Evolutionary conservation across 2,888 invertebrate genomes (phyloP), one percentile per base, ranked within the genome.

Genomic region (Noctua janthina): DNA sequence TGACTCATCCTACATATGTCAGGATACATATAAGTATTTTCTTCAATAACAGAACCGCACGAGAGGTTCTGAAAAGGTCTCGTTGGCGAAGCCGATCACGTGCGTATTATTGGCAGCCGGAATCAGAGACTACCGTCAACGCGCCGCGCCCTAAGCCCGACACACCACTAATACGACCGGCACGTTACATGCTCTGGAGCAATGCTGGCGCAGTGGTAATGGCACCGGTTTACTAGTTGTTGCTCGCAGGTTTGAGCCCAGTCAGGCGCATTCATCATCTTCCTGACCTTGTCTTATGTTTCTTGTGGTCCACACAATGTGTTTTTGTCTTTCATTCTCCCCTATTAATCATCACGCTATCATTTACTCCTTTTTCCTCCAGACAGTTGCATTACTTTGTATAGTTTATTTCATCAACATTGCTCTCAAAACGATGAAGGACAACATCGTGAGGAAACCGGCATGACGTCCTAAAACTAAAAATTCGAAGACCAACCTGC

Each of bases 101-200:
- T 96, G 93, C 95, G 94, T 93, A 94, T 95, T 95, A 96, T 96
- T 95, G 96, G 95, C 95, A 94, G 93, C 91, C 91, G 93, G 94
- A 95, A 94, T 94, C 94, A 95, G 94, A 93, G 92, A 92, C 92
- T 91, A 91, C 89, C 93, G 93, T 94, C 94, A 93, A 94, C 93
- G 92, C 91, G 91, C 90, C 90, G 90, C 88, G 89, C 90, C 81
- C 51, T 90, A 87, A 90, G 79, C 83, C 85, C 84, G 76, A 66
- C 70, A 73, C 85, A 88, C 90, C 90, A 91, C 90, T 91, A 84
- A 89, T 79, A 88, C 79, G 76, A 82, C 79, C 81, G 67, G 74
- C 83, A 75, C 84, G 78, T 84, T 81, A 84, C 84, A 72, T 69
- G 64, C 59, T 59, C 23, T 46, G 2, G 46, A 46, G 15, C 46